A percentile compares a stretch with the other conserved stretches of the same genome.
These are phyloP conservation scores for Yoshiicerus persimilis DNA, from an alignment of 1,140 invertebrate genomes.

Conservation along the genomic window DNA sequence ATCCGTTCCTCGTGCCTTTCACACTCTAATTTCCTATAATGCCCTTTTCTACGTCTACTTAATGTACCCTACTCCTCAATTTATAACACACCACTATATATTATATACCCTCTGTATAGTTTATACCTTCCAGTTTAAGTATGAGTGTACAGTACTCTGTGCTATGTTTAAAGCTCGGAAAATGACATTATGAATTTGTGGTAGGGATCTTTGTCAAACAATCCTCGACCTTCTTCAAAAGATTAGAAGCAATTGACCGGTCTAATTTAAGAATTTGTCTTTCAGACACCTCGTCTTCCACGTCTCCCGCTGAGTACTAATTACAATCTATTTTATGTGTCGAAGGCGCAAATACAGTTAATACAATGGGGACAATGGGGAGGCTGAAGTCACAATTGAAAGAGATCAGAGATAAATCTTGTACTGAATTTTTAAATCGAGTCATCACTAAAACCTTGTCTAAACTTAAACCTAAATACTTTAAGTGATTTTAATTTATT, in stretches of 20 bases:
- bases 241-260: not conserved
- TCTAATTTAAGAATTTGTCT: not conserved
- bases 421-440: no score
- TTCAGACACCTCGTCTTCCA: not conserved
- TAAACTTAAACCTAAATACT: no score
- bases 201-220: not conserved
- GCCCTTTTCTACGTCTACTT: not conserved
- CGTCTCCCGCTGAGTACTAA: no score
- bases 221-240: not conserved
- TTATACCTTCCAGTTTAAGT: not conserved
- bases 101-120: not conserved
- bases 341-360: no score
- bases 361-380: no score
- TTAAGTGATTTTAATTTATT: no score
- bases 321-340: no score
- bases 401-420: no score
- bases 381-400: no score
- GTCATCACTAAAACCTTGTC: no score
- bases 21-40: not conserved
- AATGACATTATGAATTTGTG: not conserved
- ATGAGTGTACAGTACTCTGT: not conserved
- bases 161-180: not conserved
- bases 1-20: not conserved
- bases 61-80: not conserved
- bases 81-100: no score